Base-by-base conservation (phyloP, 2,888 invertebrate genomes). In the Hedya salicella region DNA sequence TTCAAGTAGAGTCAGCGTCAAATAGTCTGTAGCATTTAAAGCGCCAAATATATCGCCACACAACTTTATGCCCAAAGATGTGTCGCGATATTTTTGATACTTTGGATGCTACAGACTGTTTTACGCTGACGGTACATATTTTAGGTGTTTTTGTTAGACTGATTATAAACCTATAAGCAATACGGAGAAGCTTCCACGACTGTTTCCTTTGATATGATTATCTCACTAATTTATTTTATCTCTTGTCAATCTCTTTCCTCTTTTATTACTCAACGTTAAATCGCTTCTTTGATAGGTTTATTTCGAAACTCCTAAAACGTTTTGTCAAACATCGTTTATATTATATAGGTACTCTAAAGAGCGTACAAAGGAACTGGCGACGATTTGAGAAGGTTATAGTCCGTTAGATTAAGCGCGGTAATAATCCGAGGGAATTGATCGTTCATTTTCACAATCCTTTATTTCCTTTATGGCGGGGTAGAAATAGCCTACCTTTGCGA, bases 391-490 rank as follows among this genome's bases (percentile, higher is more conserved):
- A 53, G n/a, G 36, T 53, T 53, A 53, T 53, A 3, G 32, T 36
- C 52, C 36, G 32, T 53, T 53, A 53, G 36, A 53, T 53, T 39
- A 53, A 53, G 36, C 36, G 32, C 13, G 17, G 36, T 19, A 53
- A 52, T 52, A 53, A 39, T 17, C 36, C n/a, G 17, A 36, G 8
- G 52, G 52, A 52, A 52, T 19, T 36, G 52, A 52, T 52, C 52
- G 52, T 52, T 52, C 36, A 52, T 52, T 52, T 17, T 52, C 52
- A 36, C 36, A 52, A 52, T 36, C 17, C 36, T 36, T 52, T 52
- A 52, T 52, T 36, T 36, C 17, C 36, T 52, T 52, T 52, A 32
- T 17, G 17, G 17, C 13, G 17, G 17, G 11, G 32, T 25, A 25
- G 6, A 52, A 52, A 36, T 13, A 13, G 36, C 30, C 13, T 9